Evolutionary conservation across 2,113 vertebrate genomes (phyloP), one percentile per base, ranked within the genome.

Genomic region (Platysternon megacephalum): DNA sequence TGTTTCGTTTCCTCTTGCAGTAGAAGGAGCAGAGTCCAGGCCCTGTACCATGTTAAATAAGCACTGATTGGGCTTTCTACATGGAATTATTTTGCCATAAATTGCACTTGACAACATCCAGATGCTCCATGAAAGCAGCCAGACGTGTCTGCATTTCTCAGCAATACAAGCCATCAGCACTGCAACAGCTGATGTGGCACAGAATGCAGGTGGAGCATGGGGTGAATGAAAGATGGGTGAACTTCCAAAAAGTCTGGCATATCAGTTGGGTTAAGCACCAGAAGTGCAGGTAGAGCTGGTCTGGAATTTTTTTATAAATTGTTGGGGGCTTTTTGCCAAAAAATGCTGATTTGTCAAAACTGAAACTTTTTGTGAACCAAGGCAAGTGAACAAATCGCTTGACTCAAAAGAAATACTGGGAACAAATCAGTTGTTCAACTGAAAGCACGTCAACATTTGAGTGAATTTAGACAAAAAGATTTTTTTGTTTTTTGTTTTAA

Each of bases 71-170:
- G 85, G 61, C 42, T 79, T 74, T 91, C 84, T 91, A 39, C 8
- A 0, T 91, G 68, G 76, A 90, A 86, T 92, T 65, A 39, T 94
- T 94, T 90, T 0, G 0, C 80, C 85, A 56, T 94, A 97, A 96
- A 97, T 97, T 2, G n/a, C 86, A 94, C 80, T 79, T 93, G 96
- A 96, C 95, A 90, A 79, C 2, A 48, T 85, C n/a, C 95, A 97
- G 96, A 97, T 97, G 97, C 96, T 97, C 42, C 78, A 28, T 14
- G 88, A 86, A 52, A 52, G 35, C 7, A 88, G 82, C 61, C 95
- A 97, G 97, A 94, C 97, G 94, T 94, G 86, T 58, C 72, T 0
- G 1, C 80, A 49, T 96, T 82, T 84, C 93, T 58, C 79, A 89
- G 0, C 52, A 68, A 32, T 72, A 24, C 21, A 52, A 93, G 61